Evolutionary conservation across 92 coral and sea anemone species (phyloP).

Genomic region (Porites lobata): DNA sequence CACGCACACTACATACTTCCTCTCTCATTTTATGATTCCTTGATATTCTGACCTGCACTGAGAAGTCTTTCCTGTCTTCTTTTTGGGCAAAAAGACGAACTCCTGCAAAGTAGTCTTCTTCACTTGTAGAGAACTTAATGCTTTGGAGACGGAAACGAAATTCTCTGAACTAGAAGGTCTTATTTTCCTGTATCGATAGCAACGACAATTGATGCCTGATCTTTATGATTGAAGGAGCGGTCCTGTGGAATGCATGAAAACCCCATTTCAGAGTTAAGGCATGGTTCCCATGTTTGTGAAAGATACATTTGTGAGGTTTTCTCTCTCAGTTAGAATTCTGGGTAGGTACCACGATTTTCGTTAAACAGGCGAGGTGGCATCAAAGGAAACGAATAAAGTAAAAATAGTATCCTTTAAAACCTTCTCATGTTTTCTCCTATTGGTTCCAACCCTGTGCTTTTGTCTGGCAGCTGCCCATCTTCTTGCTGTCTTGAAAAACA

Average conservation of each 20-base stretch:
- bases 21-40: conserved; percentile 20
- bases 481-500: conserved; percentile 68
- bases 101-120: conserved; percentile 35
- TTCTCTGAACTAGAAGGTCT: conserved; percentile 23
- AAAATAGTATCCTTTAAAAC: conserved; percentile 57
- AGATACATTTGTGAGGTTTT: conserved; percentile 48
- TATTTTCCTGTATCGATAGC: conserved; percentile 35
- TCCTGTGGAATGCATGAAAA: conserved; percentile 41
- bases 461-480: conserved; percentile 73
- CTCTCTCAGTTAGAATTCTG: conserved; percentile 66
- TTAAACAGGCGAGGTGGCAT: conserved; percentile 70
- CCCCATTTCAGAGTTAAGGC: background rate
- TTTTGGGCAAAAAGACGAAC: conserved; percentile 48
- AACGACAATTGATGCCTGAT: conserved; percentile 8
- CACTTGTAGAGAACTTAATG: conserved; percentile 25
- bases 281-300: conserved; percentile 24
- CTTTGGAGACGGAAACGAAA: conserved; percentile 18
- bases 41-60: conserved; percentile 17
- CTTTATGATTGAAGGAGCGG: conserved; percentile 20
- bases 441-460: background rate
- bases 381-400: conserved; percentile 65
- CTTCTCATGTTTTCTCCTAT: conserved; percentile 59
- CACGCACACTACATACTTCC: conserved; percentile 22
- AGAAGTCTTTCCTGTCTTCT: conserved; percentile 26
- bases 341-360: conserved; percentile 56